A percentile compares a stretch with the other conserved stretches of the same genome.
Evolutionary conservation across 2,113 vertebrate species (phyloP).

Genomic region (Corydoras maculifer): DNA sequence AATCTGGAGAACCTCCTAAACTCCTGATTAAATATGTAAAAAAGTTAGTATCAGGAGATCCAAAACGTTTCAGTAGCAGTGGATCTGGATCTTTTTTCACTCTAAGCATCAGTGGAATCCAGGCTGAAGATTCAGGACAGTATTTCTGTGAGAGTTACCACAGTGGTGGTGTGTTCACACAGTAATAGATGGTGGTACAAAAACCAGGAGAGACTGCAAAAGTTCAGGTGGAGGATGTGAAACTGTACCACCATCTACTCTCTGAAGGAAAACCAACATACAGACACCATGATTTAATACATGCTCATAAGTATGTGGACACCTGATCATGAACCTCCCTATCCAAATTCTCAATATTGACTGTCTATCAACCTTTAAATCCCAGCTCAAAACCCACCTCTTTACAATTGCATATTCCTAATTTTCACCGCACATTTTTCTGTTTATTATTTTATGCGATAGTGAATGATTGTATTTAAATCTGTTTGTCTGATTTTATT

Average conservation of each 20-base stretch:
- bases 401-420: no score
- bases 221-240: neutral
- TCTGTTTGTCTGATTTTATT: no score
- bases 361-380: no score
- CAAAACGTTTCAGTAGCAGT: conserved; percentile 46
- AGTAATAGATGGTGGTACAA: conserved; percentile 44
- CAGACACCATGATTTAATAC: no score
- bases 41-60: neutral
- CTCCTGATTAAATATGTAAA: neutral
- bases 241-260: neutral
- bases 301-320: no score
- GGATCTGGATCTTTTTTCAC: conserved; percentile 42
- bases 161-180: neutral
- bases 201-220: conserved; percentile 39
- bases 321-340: no score
- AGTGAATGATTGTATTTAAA: no score
- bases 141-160: conserved; percentile 39
- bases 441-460: no score
- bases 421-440: no score
- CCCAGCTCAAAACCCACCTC: no score
- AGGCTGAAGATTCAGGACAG: conserved; percentile 45
- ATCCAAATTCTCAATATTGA: no score
- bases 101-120: conserved; percentile 49
- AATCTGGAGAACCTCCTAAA: conserved; percentile 49
- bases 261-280: no score